A percentile compares a stretch with the other conserved stretches of the same genome.
These are phyloP conservation scores for Ammospiza nelsoni DNA, from an alignment of 2,113 vertebrate species.

Conservation along the genomic window DNA sequence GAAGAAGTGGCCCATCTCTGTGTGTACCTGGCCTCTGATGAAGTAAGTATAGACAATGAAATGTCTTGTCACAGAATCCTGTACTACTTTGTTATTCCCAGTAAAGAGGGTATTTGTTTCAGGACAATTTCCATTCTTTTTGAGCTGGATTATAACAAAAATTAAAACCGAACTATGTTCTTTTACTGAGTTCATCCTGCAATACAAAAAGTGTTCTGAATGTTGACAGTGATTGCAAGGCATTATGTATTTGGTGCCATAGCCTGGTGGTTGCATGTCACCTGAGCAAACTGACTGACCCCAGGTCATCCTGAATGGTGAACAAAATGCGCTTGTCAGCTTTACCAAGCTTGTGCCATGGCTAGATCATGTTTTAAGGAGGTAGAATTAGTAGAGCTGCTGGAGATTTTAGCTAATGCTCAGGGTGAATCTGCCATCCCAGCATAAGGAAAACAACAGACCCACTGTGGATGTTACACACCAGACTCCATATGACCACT, in stretches of 20 bases:
- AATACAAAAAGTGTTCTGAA: neutral
- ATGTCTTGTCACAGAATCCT: neutral
- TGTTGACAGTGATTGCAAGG: neutral
- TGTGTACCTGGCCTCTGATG: conserved; percentile 94
- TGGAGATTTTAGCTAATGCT: neutral
- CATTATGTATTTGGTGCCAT: neutral
- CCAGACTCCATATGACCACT: neutral
- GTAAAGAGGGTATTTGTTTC: neutral
- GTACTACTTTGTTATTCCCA: neutral
- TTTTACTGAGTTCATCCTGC: neutral
- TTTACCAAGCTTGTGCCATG: neutral
- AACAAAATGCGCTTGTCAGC: neutral
- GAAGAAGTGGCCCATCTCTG: conserved; percentile 92
- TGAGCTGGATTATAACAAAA: neutral
- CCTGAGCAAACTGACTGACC: neutral
- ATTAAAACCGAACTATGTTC: neutral
- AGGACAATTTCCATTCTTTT: neutral
- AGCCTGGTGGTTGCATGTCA: neutral
- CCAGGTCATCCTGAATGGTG: neutral
- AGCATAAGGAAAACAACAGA: neutral
- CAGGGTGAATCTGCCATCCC: neutral
- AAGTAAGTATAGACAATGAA: conserved; percentile 74
- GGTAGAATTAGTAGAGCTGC: neutral
- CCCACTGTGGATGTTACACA: neutral
- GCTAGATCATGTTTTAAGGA: neutral